Evolutionary conservation across 2,888 invertebrate genomes (phyloP).

Genomic region (Carabus problematicus): DNA sequence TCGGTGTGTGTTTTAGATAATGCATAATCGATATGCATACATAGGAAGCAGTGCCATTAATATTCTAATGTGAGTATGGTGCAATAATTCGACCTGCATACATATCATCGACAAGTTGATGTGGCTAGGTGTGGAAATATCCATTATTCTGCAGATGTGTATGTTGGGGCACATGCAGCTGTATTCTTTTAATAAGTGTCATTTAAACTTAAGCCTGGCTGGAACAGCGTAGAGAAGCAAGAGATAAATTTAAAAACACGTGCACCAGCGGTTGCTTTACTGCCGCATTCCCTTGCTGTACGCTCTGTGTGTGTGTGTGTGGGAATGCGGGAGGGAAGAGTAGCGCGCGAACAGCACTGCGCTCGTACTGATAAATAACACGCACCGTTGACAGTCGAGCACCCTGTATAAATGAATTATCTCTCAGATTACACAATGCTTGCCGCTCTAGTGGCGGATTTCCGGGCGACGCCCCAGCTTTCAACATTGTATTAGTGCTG

Average conservation of each 20-base stretch:
- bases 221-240: not conserved
- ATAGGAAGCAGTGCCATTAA: not conserved
- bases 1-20: not conserved
- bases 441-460: constrained; percentile 27
- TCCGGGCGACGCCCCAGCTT: constrained; percentile 25
- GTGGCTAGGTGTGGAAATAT: too few relatives aligned
- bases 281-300: not conserved
- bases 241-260: constrained; percentile 12
- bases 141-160: too few relatives aligned
- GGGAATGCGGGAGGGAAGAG: too few relatives aligned
- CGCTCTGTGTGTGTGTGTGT: too few relatives aligned
- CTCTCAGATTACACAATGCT: constrained; percentile 36
- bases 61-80: not conserved
- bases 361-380: constrained; percentile 27
- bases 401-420: constrained; percentile 35
- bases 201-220: not conserved
- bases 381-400: constrained; percentile 26
- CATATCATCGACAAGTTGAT: too few relatives aligned
- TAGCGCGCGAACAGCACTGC: too few relatives aligned
- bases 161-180: too few relatives aligned
- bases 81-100: too few relatives aligned
- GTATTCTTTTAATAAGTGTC: too few relatives aligned
- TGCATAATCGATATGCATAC: constrained; percentile 7
- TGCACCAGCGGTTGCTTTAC: not conserved
- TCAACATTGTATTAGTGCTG: constrained; percentile 21